Percentiles rank a stretch among this genome's conserved stretches.
phyloP scores from a whole-genome alignment of 2,888 invertebrate species.

The Tanypteryx hageni region DNA sequence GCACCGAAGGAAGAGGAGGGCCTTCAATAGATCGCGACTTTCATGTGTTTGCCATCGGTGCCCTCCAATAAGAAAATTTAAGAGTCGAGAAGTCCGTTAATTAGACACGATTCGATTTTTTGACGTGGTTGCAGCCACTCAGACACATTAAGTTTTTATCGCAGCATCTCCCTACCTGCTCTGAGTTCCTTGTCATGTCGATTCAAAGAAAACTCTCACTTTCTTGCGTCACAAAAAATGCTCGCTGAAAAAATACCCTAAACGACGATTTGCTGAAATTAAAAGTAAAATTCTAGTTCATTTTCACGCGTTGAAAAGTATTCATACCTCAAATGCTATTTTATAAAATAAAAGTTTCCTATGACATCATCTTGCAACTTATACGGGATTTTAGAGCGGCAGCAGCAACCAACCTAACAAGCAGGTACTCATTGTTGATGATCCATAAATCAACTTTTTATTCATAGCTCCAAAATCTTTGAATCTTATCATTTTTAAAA shows the following conservation, averaged over 20 bases:
- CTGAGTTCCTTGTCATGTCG: not conserved
- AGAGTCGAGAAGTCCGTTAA: not conserved
- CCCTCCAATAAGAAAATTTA: not conserved
- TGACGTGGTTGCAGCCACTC: not conserved
- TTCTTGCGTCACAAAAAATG: not conserved
- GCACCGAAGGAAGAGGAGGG: not conserved
- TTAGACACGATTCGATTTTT: not conserved
- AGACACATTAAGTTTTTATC: constrained; percentile 6
- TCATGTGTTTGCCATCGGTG: not conserved
- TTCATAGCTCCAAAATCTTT: no score
- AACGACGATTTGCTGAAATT: not conserved
- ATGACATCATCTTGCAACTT: no score
- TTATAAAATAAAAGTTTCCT: no score
- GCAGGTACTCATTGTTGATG: no score
- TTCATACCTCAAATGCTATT: not conserved
- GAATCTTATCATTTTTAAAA: no score
- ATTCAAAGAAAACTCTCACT: not conserved
- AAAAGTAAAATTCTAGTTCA: not conserved
- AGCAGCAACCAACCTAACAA: no score
- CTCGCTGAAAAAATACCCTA: no score
- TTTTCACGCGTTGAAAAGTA: not conserved
- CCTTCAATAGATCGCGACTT: not conserved
- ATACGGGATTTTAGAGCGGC: no score
- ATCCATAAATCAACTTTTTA: no score
- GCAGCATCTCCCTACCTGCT: not conserved